phyloP scores from a whole-genome alignment of 2,888 invertebrate genomes.

The Trachelus tabidus region DNA sequence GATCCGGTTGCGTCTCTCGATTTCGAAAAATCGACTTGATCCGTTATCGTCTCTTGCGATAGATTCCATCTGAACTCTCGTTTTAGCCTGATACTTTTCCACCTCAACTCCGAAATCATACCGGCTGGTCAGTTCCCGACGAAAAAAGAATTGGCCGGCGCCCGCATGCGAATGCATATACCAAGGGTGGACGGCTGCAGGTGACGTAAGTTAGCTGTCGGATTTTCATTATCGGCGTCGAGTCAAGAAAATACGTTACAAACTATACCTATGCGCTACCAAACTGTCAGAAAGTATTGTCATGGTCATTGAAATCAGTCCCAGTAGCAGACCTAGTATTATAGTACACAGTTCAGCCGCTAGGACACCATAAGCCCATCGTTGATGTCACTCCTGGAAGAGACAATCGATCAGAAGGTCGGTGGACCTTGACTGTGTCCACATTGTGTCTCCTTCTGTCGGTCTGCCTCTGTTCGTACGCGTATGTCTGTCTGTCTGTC shows the following conservation, averaged over 20 bases:
- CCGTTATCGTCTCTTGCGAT: too few species aligned
- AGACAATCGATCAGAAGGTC: conserved; percentile 64
- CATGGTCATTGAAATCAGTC: not conserved
- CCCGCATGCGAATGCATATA: too few species aligned
- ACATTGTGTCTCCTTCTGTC: conserved; percentile 57
- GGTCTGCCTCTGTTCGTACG: conserved; percentile 9
- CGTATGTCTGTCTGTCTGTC: conserved; percentile 1
- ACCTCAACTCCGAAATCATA: too few species aligned
- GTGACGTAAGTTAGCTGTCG: too few species aligned
- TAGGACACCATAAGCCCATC: not conserved
- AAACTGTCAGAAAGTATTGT: not conserved
- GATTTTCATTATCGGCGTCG: too few species aligned
- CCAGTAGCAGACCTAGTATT: not conserved
- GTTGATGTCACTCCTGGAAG: conserved; percentile 48
- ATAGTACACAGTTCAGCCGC: not conserved
- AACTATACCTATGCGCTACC: not conserved
- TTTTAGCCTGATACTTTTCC: too few species aligned
- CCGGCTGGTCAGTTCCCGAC: too few species aligned
- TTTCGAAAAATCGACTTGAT: too few species aligned
- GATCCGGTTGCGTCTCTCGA: too few species aligned
- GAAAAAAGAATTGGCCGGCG: too few species aligned
- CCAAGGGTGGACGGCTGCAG: too few species aligned
- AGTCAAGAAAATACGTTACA: not conserved
- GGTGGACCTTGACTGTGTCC: conserved; percentile 65
- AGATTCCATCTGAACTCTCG: too few species aligned